phyloP scores from a whole-genome alignment of 2,888 invertebrate genomes.

The Noctua comes region DNA sequence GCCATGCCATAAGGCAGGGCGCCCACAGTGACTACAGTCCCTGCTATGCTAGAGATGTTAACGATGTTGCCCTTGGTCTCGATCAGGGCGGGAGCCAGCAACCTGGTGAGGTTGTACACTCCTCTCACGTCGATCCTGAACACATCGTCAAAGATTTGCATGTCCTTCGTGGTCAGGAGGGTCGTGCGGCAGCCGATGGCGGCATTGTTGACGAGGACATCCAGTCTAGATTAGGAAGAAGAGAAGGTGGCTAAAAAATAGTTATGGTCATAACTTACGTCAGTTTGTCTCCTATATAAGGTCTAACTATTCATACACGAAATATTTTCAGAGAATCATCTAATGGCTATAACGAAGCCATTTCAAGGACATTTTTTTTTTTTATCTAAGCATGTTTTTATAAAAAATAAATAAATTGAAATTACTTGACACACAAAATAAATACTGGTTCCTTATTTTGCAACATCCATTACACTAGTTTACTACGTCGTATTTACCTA shows the following conservation, averaged over 20 bases:
- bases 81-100: conserved; percentile 92
- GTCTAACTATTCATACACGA: too few relatives aligned
- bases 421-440: too few relatives aligned
- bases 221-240: conserved; percentile 43
- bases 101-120: conserved; percentile 91
- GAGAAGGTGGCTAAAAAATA: neutral
- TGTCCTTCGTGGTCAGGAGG: conserved; percentile 62
- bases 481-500: too few relatives aligned
- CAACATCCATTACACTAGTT: too few relatives aligned
- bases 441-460: too few relatives aligned
- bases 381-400: too few relatives aligned
- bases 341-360: too few relatives aligned
- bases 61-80: conserved; percentile 92
- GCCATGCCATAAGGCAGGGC: conserved; percentile 96
- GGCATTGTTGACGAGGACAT: conserved; percentile 86
- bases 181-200: conserved; percentile 86
- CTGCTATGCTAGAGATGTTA: conserved; percentile 93
- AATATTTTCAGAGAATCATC: too few relatives aligned
- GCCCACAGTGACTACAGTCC: conserved; percentile 93
- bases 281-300: too few relatives aligned
- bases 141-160: conserved; percentile 75
- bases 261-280: neutral
- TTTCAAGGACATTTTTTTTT: too few relatives aligned
- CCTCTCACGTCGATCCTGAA: conserved; percentile 92
- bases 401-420: too few relatives aligned